A percentile compares a stretch with the other conserved stretches of the same genome.
Evolutionary conservation across 2,888 invertebrate genomes (phyloP).

Genomic region (Thera britannica): DNA sequence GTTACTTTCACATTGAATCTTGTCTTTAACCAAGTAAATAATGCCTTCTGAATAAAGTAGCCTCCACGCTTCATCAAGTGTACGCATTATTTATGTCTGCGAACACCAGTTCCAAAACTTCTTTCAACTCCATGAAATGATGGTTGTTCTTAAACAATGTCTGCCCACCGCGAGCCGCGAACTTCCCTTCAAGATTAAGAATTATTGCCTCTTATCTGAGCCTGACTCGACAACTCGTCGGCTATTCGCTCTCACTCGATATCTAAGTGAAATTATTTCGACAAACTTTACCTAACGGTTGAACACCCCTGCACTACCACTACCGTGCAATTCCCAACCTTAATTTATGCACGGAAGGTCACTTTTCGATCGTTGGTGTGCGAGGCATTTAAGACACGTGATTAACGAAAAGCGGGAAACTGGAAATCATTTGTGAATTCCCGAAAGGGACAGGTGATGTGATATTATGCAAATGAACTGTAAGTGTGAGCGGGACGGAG

Average conservation of each 20-base stretch:
- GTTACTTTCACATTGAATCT: background rate
- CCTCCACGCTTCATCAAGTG: constrained; percentile 31
- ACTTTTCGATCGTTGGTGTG: constrained; percentile 42
- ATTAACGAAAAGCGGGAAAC: constrained; percentile 81
- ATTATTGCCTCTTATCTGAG: constrained; percentile 77
- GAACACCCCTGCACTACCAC: constrained; percentile 56
- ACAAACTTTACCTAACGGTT: constrained; percentile 75
- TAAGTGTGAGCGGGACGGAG: constrained; percentile 63
- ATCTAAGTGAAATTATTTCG: constrained; percentile 79
- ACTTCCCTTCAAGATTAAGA: constrained; percentile 71
- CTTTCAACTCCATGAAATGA: constrained; percentile 59
- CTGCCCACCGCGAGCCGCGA: constrained; percentile 49
- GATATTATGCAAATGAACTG: constrained; percentile 73
- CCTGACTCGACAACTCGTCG: constrained; percentile 74
- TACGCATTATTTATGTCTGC: constrained; percentile 42
- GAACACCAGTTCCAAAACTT: constrained; percentile 49
- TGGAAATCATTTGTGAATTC: constrained; percentile 82
- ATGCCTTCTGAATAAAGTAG: constrained; percentile 15
- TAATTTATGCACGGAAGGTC: constrained; percentile 49
- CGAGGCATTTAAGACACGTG: constrained; percentile 69
- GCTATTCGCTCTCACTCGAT: constrained; percentile 69
- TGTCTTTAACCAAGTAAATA: background rate
- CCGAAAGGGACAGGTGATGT: constrained; percentile 79
- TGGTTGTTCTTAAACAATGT: constrained; percentile 66
- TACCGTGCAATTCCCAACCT: constrained; percentile 50